Evolutionary conservation across 2,113 vertebrate genomes (phyloP), one percentile per base, ranked within the genome.

Genomic region (Trinectes maculatus): DNA sequence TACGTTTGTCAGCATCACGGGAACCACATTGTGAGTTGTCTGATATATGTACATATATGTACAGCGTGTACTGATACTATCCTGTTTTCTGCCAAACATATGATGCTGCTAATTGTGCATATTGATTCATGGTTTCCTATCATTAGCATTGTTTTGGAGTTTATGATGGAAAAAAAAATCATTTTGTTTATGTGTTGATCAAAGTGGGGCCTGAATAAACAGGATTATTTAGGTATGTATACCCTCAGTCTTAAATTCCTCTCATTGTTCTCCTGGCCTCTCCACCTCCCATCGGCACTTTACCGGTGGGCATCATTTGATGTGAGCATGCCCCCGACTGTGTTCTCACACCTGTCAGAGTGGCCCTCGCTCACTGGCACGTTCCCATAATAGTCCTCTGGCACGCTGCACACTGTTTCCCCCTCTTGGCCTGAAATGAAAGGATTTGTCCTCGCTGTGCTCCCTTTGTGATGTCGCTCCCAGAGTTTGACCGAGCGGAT

Each of bases 331-430:
- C 34, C 33, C 73, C 77, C 55, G 8, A 77, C 18, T 7, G 33
- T n/a, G 66, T 75, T 78, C 74, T 74, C 72, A 81, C 88, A 89
- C 87, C 87, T 88, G 84, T 82, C 77, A 84, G 39, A 31, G 54
- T 44, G 47, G 42, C 69, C 47, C 33, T 51, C 34, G 8, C 58
- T 15, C 16, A 10, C 61, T 75, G 68, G 65, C 60, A 58, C 48
- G 1, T 70, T 77, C 78, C 52, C 71, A 61, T 22, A 48, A 39
- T 61, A 36, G 49, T 51, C 71, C 57, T 48, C 74, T 71, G 54
- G 71, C 71, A 49, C 63, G 4, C 62, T 31, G 47, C 60, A 13
- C 15, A 9, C 58, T 15, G 28, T 15, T 36, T 16, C 53, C 24
- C 53, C 44, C 46, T 34, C 66, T 59, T 62, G 71, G 80, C 68